Conservation (phyloP, 2,888 invertebrate species). For the Apamea epomidion region DNA sequence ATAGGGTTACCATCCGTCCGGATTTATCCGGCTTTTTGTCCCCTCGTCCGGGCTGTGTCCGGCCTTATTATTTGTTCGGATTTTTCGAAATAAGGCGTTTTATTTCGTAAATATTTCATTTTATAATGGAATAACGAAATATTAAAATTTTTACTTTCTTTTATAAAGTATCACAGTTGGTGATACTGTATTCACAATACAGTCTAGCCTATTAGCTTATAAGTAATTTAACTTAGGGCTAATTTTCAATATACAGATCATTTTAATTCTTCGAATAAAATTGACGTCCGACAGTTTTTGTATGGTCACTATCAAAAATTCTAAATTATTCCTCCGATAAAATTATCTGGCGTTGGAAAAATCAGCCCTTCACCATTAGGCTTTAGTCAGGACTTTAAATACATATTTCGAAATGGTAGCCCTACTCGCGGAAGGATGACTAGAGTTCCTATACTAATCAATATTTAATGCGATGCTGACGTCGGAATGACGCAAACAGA, state of each 20-base stretch:
- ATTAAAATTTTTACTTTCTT: background rate
- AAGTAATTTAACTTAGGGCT: background rate
- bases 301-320: no score
- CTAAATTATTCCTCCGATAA: no score
- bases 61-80: background rate
- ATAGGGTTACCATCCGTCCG: background rate
- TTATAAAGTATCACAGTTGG: background rate
- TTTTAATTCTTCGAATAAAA: no score
- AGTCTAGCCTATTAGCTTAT: background rate
- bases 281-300: no score
- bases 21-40: background rate
- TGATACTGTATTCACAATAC: background rate
- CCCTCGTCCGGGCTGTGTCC: background rate
- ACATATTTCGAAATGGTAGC: background rate
- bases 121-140: background rate
- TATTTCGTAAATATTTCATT: background rate
- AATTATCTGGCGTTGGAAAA: no score
- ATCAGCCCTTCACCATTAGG: no score
- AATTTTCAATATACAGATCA: no score
- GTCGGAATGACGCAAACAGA: slow-evolving; percentile 39
- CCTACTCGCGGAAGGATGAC: slow-evolving; percentile 4
- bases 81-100: background rate
- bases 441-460: slow-evolving; percentile 30
- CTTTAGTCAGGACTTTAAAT: background rate
- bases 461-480: slow-evolving; percentile 43